phyloP scores from a whole-genome alignment of 2,797 vertebrate genomes.

The Erithacus rubecula region DNA sequence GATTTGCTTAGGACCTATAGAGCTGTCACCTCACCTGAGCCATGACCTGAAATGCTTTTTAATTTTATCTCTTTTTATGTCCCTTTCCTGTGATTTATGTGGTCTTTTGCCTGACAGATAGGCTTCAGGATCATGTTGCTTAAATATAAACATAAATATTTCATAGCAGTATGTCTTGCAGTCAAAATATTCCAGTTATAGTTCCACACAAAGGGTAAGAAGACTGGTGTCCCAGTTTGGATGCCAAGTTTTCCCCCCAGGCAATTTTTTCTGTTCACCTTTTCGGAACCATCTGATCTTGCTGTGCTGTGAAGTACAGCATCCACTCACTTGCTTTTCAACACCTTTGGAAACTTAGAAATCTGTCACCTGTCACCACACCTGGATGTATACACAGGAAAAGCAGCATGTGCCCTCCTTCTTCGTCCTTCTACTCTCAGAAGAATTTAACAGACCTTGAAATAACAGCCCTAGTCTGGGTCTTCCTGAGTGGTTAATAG shows the following conservation, averaged over 20 bases:
- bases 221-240: not conserved
- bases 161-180: not conserved
- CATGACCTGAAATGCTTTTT: not conserved
- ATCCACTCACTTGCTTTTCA: not conserved
- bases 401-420: not conserved
- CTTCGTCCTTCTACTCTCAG: not conserved
- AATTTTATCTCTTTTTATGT: not conserved
- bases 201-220: not conserved
- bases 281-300: constrained; percentile 54
- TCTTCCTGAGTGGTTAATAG: not conserved
- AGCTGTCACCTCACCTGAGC: not conserved
- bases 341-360: not conserved
- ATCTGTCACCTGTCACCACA: constrained; percentile 20
- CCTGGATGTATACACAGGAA: not conserved
- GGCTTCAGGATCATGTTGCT: not conserved
- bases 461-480: not conserved
- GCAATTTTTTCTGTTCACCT: not conserved
- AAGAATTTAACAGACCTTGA: not conserved
- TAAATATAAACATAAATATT: not conserved
- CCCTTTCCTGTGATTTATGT: not conserved
- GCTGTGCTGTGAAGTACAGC: not conserved
- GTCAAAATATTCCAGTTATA: not conserved
- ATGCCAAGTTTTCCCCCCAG: not conserved
- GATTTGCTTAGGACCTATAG: not conserved
- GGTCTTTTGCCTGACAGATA: not conserved